Conservation (phyloP, 2,888 invertebrate species). For the Oasisia sp. region DNA sequence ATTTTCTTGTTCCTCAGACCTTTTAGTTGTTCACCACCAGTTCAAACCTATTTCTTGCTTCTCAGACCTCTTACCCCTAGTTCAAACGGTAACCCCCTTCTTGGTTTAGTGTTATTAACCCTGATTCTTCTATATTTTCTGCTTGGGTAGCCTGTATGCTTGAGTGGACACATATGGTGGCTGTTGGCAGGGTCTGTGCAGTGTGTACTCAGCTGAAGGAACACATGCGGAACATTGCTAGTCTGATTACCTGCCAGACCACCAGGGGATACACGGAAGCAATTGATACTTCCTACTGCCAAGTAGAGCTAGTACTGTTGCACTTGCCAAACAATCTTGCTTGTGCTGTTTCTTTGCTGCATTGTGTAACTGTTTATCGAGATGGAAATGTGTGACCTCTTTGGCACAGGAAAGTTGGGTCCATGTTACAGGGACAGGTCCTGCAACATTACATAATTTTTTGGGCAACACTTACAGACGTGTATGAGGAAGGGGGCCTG, state of each 20-base stretch:
- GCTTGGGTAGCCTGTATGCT: neutral
- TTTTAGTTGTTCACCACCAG: no score
- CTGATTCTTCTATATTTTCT: neutral
- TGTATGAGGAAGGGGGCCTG: no score
- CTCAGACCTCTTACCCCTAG: no score
- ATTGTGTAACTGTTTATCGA: neutral
- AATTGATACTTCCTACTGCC: neutral
- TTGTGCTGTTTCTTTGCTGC: neutral
- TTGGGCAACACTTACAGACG: no score
- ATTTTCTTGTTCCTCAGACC: neutral
- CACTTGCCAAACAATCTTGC: neutral
- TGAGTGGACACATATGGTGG: neutral
- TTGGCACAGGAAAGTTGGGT: neutral
- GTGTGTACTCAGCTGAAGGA: neutral
- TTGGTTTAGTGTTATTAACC: neutral
- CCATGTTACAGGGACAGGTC: neutral
- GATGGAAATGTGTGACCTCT: neutral
- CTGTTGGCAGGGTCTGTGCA: neutral
- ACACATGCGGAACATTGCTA: neutral
- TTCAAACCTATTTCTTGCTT: no score
- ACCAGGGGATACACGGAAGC: slow-evolving; percentile 1
- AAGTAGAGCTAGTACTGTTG: neutral
- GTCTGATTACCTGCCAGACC: neutral
- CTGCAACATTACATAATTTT: no score
- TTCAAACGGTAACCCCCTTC: no score